Base-by-base conservation (phyloP, 2,113 vertebrate genomes). In the Podarcis raffonei region DNA sequence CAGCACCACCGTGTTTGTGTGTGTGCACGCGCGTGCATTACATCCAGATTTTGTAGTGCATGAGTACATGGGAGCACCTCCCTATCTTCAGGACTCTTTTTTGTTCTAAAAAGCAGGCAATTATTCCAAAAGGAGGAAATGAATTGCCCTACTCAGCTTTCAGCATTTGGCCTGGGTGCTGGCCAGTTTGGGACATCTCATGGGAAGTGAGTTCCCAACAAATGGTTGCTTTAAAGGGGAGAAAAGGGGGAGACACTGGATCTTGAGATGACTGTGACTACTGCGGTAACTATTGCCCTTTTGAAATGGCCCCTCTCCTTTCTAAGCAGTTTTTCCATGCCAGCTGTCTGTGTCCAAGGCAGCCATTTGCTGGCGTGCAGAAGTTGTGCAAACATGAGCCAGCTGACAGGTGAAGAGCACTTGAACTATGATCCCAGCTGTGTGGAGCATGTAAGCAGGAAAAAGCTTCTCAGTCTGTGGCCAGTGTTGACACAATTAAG, bases 121-220 rank as follows among this genome's bases (percentile, higher is more conserved):
- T 82, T 88, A 92, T 65, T n/a, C 68, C 27, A 18, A 68, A 80
- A 87, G 6, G 88, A 92, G 90, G 92, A 86, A 91, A 87, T 30
- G 42, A 39, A 81, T 79, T 59, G 66, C 81, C 39, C 71, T 80
- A 82, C 76, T 23, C 0, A 0, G 32, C 71, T 32, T 91, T 88
- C 90, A 94, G 66, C 68, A 11, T 90, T 84, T 83, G 75, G 53
- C 89, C 83, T 77, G 81, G 82, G 86, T 90, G 75, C 81, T 89
- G 83, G 27, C 53, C 32, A 84, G 7, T 80, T 85, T 81, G 23
- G 16, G 86, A 35, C 75, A 66, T 87, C 93, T 91, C 25, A 91
- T 92, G 91, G 91, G 53, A 87, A 93, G 89, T 3, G 4, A 86
- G n/a, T 91, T 92, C 65, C 68, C 90, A 81, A 79, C 32, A 69